Base-by-base conservation (phyloP, 2,888 invertebrate species). In the Busseola fusca region DNA sequence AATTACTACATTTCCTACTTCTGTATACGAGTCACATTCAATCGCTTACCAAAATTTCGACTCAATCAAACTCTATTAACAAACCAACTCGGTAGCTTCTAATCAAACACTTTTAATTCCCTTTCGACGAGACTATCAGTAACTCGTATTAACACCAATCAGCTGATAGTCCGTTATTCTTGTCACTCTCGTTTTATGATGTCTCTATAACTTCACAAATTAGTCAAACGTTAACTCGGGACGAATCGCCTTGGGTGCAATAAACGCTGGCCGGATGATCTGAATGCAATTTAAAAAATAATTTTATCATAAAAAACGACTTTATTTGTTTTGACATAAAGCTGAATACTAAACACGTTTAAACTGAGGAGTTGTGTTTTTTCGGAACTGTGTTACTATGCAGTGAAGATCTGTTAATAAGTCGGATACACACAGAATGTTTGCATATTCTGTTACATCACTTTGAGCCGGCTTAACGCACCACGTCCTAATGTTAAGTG, bases 361-460 rank as follows among this genome's bases (percentile, higher is more conserved):
- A 54, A 74, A 68, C 63, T 64, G 18, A 56, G 30, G 12, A 64
- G 60, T 60, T 84, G 74, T 40, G 70, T 57, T 69, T 14, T 81
- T 84, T 63, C 68, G 27, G 12, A 65, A 18, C 16, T 42, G 52
- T 16, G 21, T 10, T 16, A 14, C 5, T 45, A 42, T 77, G 73
- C 90, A 89, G 91, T 93, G 91, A 93, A 90, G 93, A 93, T 91
- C 91, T 93, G 95, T 95, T 95, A 95, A 95, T 94, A 93, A 93
- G 92, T 88, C 88, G 82, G 87, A 89, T 91, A 94, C 92, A 95
- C 95, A 94, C 83, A 77, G 86, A 82, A 69, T 94, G 94, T 95
- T 95, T 94, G 93, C 91, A 88, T 87, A 89, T 90, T 91, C 93
- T 87, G 93, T 94, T 94, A 94, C 93, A 93, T 93, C 93, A 94